Evolutionary conservation across 2,797 vertebrate species (phyloP), one percentile per base, ranked within the genome.

Genomic region (Gymnoscopelus braueri): DNA sequence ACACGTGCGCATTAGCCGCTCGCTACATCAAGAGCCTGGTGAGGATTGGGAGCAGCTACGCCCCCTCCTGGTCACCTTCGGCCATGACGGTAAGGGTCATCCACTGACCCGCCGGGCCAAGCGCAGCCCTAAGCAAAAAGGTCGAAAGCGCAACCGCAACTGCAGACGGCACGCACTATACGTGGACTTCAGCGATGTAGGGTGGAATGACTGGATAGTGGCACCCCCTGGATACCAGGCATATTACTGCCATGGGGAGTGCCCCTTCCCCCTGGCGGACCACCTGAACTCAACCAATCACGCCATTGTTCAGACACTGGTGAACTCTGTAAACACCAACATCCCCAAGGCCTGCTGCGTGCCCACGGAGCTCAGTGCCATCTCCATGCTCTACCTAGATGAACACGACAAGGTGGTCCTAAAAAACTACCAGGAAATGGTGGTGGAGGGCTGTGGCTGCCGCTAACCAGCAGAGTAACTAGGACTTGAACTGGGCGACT

Each of bases 361-460:
- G 77, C 98, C 98, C 89, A 99, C 97, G 23, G 98, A 99, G 93
- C 96, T 99, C 83, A 99, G 97, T 29, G 96, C 98, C 90, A 99
- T 99, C 91, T 98, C 98, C 85, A 98, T 99, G 97, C 96, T 99
- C 67, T 99, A 99, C 88, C 91, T 99, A 91, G 98, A 99, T 62
- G 98, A 99, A 92, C 97, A 99, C 66, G 98, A 99, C 93, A 97
- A 99, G 91, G 98, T 99, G 91, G 98, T 99, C 82, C 94, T 99
- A 87, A 99, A 99, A 90, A 99, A 99, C 94, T 99, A 99, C 92
- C 98, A 99, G 93, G 98, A 99, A 93, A 99, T 99, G 98, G 98
- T 99, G 67, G 98, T 99, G 75, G 98, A 99, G 91, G 98, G 98
- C 54, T 99, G 97, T 62, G 98, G 98, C 89, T 99, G 98, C 89